Percentiles rank a stretch among this genome's conserved stretches.
Evolutionary conservation across 1,140 invertebrate genomes (phyloP).

Genomic region (Papilio polytes): DNA sequence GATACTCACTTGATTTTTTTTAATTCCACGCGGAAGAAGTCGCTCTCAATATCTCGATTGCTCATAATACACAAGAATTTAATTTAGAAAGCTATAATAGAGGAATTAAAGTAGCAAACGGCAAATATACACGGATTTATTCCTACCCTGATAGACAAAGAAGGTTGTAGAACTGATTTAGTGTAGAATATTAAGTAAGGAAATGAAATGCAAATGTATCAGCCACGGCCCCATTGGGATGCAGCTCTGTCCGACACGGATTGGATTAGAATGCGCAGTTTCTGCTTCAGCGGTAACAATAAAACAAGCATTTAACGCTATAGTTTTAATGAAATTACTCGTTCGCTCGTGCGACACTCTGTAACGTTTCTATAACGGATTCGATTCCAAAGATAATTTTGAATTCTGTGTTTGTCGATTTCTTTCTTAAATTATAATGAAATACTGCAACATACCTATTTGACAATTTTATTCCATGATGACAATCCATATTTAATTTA

Average conservation of each 20-base stretch:
- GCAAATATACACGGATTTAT: no score
- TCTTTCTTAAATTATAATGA: neutral
- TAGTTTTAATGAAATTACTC: neutral
- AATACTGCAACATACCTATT: neutral
- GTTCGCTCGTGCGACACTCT: neutral
- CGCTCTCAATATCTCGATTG: no score
- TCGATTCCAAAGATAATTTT: neutral
- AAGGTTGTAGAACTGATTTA: no score
- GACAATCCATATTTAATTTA: neutral
- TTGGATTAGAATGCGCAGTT: neutral
- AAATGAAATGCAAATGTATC: neutral
- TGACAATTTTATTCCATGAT: neutral
- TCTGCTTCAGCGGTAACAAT: neutral
- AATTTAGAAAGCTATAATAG: no score
- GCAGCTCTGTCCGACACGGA: neutral
- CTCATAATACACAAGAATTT: neutral
- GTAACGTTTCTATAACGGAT: conserved; percentile 9
- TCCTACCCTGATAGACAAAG: no score
- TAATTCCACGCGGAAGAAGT: no score
- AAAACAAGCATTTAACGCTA: conserved; percentile 3
- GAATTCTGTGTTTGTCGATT: neutral
- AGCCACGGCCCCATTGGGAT: neutral
- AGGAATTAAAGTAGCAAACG: no score
- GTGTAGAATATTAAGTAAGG: neutral
- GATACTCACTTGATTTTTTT: no score